Evolutionary conservation across 2,888 invertebrate species (phyloP).

Genomic region (Dichetophora obliterata): DNA sequence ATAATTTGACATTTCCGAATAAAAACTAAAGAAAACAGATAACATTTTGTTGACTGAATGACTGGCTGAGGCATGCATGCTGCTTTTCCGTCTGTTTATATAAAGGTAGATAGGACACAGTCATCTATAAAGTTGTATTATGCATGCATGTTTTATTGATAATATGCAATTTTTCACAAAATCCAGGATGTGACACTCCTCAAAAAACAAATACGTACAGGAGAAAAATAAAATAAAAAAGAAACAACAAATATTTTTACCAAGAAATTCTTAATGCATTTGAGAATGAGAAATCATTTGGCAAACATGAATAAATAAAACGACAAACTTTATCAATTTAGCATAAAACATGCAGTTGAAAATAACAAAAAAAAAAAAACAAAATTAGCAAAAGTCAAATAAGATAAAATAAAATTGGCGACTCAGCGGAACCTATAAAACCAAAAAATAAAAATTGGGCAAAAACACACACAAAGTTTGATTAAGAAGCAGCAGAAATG

Average conservation of each 20-base stretch:
- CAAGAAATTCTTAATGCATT: slow-evolving; percentile 22
- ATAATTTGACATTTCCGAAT: no score
- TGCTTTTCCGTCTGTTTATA: neutral
- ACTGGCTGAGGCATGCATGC: no score
- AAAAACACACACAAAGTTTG: neutral
- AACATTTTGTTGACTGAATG: no score
- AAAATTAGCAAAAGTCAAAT: neutral
- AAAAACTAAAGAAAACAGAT: no score
- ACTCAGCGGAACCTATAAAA: neutral
- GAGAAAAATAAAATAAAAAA: neutral
- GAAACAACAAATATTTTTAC: neutral
- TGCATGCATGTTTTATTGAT: slow-evolving; percentile 7
- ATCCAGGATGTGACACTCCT: slow-evolving; percentile 17
- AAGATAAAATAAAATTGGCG: neutral
- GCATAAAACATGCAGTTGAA: slow-evolving; percentile 4
- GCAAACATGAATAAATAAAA: slow-evolving; percentile 16
- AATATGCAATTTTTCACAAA: neutral
- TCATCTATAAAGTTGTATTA: neutral
- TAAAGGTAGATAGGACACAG: neutral
- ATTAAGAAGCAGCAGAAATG: slow-evolving; percentile 18
- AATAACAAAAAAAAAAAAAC: neutral
- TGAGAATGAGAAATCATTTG: slow-evolving; percentile 12
- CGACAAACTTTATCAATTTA: slow-evolving; percentile 23
- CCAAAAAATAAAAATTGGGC: neutral
- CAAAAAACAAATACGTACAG: neutral